Evolutionary conservation across 2,888 invertebrate species (phyloP).

Genomic region (Dasypolia templi): DNA sequence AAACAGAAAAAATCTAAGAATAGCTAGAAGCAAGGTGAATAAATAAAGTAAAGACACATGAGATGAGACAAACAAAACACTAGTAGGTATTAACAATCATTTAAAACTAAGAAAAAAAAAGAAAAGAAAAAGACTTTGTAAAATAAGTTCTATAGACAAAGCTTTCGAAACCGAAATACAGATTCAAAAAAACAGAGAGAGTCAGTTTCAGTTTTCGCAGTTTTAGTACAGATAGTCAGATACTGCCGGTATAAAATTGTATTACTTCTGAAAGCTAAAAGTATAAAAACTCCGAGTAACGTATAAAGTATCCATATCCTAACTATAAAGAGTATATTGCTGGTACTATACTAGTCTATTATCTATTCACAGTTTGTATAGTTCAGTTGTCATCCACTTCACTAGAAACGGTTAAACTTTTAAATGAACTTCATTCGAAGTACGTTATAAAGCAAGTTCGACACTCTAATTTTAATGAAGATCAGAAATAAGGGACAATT

Average conservation of each 20-base stretch:
- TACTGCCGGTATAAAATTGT: slow-evolving; percentile 47
- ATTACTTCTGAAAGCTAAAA: slow-evolving; percentile 45
- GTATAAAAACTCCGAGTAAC: slow-evolving; percentile 40
- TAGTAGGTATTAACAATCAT: slow-evolving; percentile 30
- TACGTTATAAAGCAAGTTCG: slow-evolving; percentile 17
- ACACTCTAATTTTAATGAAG: slow-evolving; percentile 30
- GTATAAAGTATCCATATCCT: slow-evolving; percentile 23
- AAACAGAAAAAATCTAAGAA: slow-evolving; percentile 20
- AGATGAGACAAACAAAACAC: slow-evolving; percentile 42
- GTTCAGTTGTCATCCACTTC: slow-evolving; percentile 13
- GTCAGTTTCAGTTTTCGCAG: slow-evolving; percentile 37
- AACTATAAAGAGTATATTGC: slow-evolving; percentile 31
- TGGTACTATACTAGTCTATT: slow-evolving; percentile 2
- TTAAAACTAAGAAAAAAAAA: slow-evolving; percentile 43
- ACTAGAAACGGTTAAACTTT: slow-evolving; percentile 41
- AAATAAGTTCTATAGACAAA: slow-evolving; percentile 52
- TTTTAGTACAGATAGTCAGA: slow-evolving; percentile 34
- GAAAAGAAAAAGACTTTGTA: slow-evolving; percentile 14
- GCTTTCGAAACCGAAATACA: slow-evolving; percentile 42
- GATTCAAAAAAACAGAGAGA: slow-evolving; percentile 19
- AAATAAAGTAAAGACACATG: slow-evolving; percentile 47
- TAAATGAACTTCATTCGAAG: slow-evolving; percentile 26
- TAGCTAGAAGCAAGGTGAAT: slow-evolving; percentile 59
- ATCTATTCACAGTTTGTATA: slow-evolving; percentile 16
- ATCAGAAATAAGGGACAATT: slow-evolving; percentile 24